Conservation (phyloP, 2,113 vertebrate species). For the Serilophus lunatus region DNA sequence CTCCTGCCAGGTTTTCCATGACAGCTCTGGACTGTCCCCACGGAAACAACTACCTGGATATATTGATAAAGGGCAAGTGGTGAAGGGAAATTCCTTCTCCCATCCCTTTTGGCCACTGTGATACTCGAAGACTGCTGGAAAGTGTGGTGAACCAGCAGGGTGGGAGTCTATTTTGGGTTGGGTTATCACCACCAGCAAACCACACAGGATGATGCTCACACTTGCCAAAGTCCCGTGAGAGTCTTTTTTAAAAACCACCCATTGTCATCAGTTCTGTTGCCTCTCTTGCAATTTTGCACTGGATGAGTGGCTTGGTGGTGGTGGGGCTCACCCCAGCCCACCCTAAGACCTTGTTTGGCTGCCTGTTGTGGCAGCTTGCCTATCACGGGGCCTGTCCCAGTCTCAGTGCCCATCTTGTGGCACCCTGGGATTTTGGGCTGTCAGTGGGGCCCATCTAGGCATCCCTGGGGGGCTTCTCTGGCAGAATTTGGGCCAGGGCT, state of each 20-base stretch:
- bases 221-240: accelerated
- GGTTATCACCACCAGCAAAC: background rate
- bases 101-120: background rate
- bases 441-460: accelerated
- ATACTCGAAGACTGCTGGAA: background rate
- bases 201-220: background rate
- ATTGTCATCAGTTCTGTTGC: accelerated
- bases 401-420: background rate
- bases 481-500: background rate
- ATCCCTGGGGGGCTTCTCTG: accelerated
- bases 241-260: background rate
- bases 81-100: background rate
- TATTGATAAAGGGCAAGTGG: background rate
- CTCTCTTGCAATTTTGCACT: background rate
- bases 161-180: background rate
- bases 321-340: accelerated
- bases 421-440: background rate
- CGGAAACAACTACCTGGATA: background rate
- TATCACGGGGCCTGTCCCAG: accelerated
- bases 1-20: background rate
- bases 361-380: accelerated
- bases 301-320: accelerated
- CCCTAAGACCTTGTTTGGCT: background rate
- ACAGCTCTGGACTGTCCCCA: background rate
- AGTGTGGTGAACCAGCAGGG: background rate